phyloP scores from a whole-genome alignment of 2,888 invertebrate genomes.

The Tetragonisca angustula region DNA sequence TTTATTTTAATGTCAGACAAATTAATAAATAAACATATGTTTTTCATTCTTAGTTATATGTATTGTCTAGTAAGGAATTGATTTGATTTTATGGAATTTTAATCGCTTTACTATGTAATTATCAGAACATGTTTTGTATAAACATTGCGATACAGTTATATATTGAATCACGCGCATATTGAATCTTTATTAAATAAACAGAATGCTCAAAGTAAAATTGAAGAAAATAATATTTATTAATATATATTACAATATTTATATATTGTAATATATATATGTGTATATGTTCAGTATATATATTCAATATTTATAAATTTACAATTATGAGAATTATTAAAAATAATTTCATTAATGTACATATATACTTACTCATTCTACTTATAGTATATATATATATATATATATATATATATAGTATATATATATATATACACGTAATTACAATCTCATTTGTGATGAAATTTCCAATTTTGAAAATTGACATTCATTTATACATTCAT shows the following conservation, averaged over 20 bases:
- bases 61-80: too few relatives aligned
- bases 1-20: background rate
- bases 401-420: background rate
- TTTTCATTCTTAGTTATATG: too few relatives aligned
- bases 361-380: too few relatives aligned
- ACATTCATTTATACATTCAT: background rate
- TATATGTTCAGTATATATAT: background rate
- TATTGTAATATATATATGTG: too few relatives aligned
- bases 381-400: background rate
- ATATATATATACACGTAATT: background rate
- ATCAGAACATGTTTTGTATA: background rate
- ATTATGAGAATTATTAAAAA: too few relatives aligned
- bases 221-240: too few relatives aligned
- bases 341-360: too few relatives aligned
- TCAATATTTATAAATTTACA: background rate
- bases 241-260: too few relatives aligned
- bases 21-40: too few relatives aligned
- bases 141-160: background rate
- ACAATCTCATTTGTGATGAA: background rate
- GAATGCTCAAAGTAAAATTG: background rate
- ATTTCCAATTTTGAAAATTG: background rate
- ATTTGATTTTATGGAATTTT: too few relatives aligned
- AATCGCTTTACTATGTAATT: background rate
- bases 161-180: too few relatives aligned
- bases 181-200: too few relatives aligned